These are phyloP conservation scores for Clarias pachynema DNA, from an alignment of 2,797 vertebrate genomes.

Conservation along the genomic window DNA sequence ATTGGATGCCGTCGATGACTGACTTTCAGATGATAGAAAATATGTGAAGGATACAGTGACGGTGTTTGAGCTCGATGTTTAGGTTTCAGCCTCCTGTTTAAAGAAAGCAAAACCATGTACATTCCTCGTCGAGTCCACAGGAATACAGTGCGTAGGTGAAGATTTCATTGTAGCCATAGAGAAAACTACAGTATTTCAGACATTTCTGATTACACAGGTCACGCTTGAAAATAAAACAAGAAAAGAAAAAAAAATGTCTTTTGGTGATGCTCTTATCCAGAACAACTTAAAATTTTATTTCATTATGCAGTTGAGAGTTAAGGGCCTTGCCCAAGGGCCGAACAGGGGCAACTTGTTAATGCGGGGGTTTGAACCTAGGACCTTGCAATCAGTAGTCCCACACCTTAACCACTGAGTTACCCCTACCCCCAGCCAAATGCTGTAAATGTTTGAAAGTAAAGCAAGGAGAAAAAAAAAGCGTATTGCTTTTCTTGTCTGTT, in stretches of 20 bases:
- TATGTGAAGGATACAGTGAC: neutral
- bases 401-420: no score
- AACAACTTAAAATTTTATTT: no score
- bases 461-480: no score
- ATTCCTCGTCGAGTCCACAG: neutral
- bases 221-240: neutral
- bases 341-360: no score
- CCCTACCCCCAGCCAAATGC: no score
- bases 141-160: neutral
- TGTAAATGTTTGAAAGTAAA: neutral
- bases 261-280: no score
- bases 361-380: no score
- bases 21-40: neutral
- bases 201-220: neutral
- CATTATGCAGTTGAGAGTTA: no score
- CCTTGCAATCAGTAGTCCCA: no score
- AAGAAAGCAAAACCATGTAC: neutral
- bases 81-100: conserved; percentile 19
- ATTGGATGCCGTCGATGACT: neutral
- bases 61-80: conserved; percentile 1
- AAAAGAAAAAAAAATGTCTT: no score
- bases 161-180: neutral
- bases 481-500: neutral
- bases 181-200: neutral
- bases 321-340: no score